phyloP scores from a whole-genome alignment of 53 echinoderm and acorn worm genomes.

The Paelopatides confundens region DNA sequence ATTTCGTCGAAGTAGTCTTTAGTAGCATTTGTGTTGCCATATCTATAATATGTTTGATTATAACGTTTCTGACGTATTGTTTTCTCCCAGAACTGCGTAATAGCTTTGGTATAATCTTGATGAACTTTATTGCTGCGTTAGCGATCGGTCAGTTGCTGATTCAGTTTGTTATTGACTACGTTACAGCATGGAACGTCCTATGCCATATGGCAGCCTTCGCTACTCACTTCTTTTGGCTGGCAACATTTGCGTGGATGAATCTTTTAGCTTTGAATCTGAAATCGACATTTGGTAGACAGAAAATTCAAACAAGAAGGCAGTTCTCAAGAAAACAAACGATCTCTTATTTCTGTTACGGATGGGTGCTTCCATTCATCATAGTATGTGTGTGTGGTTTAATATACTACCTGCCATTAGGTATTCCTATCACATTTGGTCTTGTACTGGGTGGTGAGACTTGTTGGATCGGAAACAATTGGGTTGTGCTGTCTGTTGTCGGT shows the following conservation, averaged over 20 bases:
- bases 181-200: conserved; percentile 27
- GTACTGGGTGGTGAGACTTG: too few species aligned
- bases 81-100: conserved; percentile 30
- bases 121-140: conserved; percentile 43
- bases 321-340: neutral
- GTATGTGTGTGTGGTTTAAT: neutral
- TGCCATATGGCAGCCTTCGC: conserved; percentile 26
- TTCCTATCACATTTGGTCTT: neutral
- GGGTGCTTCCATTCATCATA: neutral
- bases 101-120: conserved; percentile 42
- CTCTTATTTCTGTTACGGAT: too few species aligned
- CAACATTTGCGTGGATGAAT: too few species aligned
- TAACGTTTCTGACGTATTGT: conserved; percentile 38
- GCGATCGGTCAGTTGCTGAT: conserved; percentile 24
- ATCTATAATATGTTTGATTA: conserved; percentile 21
- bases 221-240: too few species aligned
- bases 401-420: neutral
- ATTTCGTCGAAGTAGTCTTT: neutral
- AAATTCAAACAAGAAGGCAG: neutral
- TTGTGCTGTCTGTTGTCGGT: neutral
- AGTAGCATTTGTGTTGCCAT: conserved; percentile 22
- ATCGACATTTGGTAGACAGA: neutral
- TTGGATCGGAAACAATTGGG: too few species aligned
- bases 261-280: conserved; percentile 36
- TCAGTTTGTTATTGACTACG: conserved; percentile 51